Evolutionary conservation across 2,797 vertebrate species (phyloP).

Genomic region (Perodicticus potto): DNA sequence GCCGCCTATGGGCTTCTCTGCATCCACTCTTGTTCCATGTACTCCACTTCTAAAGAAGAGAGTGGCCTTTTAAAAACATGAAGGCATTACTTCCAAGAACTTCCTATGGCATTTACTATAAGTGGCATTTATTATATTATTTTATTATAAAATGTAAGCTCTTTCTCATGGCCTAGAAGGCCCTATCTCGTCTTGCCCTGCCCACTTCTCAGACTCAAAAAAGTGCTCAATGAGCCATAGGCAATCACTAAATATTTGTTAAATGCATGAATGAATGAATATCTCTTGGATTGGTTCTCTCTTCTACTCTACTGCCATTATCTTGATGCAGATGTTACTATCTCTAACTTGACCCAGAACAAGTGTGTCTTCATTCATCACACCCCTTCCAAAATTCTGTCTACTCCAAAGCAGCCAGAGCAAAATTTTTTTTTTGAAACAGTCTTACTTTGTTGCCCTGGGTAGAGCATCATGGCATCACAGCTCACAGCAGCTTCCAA

Average conservation of each 20-base stretch:
- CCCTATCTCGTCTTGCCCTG: neutral
- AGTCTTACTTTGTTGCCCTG: too few relatives aligned
- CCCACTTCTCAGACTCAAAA: neutral
- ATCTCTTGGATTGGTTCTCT: neutral
- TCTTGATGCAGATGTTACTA: fast-evolving
- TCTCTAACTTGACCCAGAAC: neutral
- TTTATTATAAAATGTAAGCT: neutral
- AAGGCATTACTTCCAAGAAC: neutral
- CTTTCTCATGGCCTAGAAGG: neutral
- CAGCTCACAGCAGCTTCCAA: too few relatives aligned
- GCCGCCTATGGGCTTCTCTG: too few relatives aligned
- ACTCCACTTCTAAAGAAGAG: neutral
- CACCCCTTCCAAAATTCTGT: neutral
- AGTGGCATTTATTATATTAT: neutral
- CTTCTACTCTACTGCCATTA: neutral
- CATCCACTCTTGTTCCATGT: neutral
- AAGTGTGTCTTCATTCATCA: neutral
- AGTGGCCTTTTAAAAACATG: neutral
- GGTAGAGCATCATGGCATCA: too few relatives aligned
- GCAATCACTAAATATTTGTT: neutral
- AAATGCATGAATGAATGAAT: neutral
- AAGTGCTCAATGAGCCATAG: neutral
- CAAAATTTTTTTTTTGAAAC: neutral
- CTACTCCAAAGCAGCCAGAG: neutral
- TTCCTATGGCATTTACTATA: neutral